Base-by-base conservation (phyloP, 2,797 vertebrate genomes). In the Clarias fuscus region DNA sequence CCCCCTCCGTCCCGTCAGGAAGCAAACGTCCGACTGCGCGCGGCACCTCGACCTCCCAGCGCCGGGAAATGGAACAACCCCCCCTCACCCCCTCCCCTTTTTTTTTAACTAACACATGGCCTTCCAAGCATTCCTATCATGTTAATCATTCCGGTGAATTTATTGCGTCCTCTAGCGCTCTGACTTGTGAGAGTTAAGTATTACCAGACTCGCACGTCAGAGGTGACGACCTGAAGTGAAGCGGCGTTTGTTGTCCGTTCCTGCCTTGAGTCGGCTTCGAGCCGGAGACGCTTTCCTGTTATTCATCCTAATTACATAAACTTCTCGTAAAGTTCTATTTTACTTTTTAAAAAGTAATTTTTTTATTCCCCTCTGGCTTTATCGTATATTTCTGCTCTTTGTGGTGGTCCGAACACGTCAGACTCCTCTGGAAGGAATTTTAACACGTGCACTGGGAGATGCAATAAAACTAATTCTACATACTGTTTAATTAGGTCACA, bases 91-190 rank as follows among this genome's bases (percentile, higher is more conserved):
- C 3, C 33, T 7, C 2, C 15, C 1, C 1, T 8, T 20, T 22
- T 58, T 53, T 64, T n/a, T 79, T 4, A 20, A 13, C 58, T 24
- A 68, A 40, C 86, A 85, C 75, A 82, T 85, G 86, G 77, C 61
- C 40, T 65, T 85, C 37, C 37, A 5, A 18, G 62, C 78, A 88
- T 88, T 88, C 86, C 86, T 59, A 30, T 77, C 71, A 77, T 88
- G 78, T 85, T 88, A 85, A 88, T 88, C 83, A 88, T 88, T 88
- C 86, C 61, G 27, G 27, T 68, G 86, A 37, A 82, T 82, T 82
- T 85, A 82, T 82, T 70, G 71, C 82, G 0, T 71, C 65, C 5
- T 68, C 11, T 20, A 83, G 27, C 48, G 14, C 64, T 27, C 43
- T 22, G 67, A 71, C 27, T 24, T 68, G 70, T 18, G 78, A 82